Evolutionary conservation across 1,140 invertebrate genomes (phyloP).

Genomic region (Eulimnadia texana): DNA sequence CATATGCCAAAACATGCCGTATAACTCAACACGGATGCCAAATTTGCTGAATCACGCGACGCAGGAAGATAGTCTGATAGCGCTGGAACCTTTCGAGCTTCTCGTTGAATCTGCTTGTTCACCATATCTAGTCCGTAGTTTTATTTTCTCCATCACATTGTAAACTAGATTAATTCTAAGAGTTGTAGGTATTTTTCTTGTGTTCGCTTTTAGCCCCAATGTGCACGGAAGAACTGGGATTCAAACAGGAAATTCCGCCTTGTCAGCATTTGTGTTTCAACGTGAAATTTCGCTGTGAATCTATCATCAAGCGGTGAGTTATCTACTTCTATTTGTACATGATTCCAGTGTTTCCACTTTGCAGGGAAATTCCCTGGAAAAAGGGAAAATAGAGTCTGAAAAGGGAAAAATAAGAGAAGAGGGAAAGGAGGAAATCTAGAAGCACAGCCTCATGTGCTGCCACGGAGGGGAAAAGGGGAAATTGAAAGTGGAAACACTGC

Average conservation of each 20-base stretch:
- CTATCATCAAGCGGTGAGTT: conserved; percentile 6
- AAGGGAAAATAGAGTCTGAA: no score
- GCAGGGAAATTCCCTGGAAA: no score
- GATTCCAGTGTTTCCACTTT: no score
- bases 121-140: conserved; percentile 7
- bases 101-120: conserved; percentile 8
- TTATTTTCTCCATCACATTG: neutral
- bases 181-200: conserved; percentile 14
- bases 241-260: conserved; percentile 14
- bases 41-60: conserved; percentile 13
- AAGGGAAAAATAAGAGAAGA: no score
- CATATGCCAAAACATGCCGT: conserved; percentile 14
- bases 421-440: no score
- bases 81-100: conserved; percentile 15
- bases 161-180: neutral
- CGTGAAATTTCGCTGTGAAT: conserved; percentile 12
- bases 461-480: no score
- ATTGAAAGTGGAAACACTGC: no score
- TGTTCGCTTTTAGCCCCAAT: conserved; percentile 15
- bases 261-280: conserved; percentile 16
- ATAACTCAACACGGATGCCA: conserved; percentile 16
- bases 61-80: conserved; percentile 15
- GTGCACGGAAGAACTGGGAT: conserved; percentile 11
- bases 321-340: neutral
- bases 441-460: no score